Conservation (phyloP, 2,888 invertebrate species). For the Leistus spinibarbis region DNA sequence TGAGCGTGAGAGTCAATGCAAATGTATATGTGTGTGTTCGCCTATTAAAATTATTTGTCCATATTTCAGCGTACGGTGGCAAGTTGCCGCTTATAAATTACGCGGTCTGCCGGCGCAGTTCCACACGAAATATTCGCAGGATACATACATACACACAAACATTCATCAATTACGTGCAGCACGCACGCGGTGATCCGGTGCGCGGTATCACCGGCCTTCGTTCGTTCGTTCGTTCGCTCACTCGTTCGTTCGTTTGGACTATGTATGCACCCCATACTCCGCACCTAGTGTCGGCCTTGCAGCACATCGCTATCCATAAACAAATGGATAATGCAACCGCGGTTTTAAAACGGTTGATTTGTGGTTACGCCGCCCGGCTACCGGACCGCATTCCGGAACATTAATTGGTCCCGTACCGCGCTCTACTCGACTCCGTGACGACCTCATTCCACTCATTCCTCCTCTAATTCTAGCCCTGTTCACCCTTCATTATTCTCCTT, state of each 20-base stretch:
- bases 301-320: conserved; percentile 24
- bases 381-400: conserved; percentile 32
- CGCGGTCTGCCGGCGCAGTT: conserved; percentile 33
- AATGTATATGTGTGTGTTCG: conserved; percentile 21
- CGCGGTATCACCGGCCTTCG: conserved; percentile 10
- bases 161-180: conserved; percentile 36
- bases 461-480: not conserved
- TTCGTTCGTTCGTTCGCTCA: conserved; percentile 1
- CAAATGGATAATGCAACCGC: conserved; percentile 35
- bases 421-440: not conserved
- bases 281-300: conserved; percentile 5
- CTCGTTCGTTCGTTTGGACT: not conserved
- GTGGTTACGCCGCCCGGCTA: conserved; percentile 26
- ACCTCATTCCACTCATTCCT: not conserved
- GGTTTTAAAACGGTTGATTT: conserved; percentile 33
- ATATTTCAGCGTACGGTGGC: conserved; percentile 36
- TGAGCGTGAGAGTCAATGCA: not conserved
- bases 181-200: conserved; percentile 30
- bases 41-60: conserved; percentile 38
- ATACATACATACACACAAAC: conserved; percentile 10
- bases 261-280: not conserved
- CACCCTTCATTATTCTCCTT: not conserved
- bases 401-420: conserved; percentile 33
- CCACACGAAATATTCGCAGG: conserved; percentile 36
- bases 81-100: conserved; percentile 38